These are phyloP conservation scores for Antitype chi DNA, from an alignment of 2,888 invertebrate genomes.

Conservation along the genomic window DNA sequence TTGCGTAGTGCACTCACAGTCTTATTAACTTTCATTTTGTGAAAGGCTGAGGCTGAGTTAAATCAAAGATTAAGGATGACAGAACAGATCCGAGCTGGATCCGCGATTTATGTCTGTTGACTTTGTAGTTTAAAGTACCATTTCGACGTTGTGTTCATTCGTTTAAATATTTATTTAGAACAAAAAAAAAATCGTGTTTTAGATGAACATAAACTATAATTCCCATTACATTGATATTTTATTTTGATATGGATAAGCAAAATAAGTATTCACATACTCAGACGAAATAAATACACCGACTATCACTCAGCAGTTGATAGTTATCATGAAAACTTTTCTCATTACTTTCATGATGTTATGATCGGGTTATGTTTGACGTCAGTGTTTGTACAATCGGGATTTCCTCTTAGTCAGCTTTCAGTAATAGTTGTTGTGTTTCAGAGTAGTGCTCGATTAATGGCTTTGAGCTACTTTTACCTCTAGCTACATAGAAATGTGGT, in stretches of 20 bases:
- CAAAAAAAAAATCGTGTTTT: background rate
- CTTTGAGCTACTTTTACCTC: background rate
- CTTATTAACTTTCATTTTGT: background rate
- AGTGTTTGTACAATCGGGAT: background rate
- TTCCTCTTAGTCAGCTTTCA: constrained; percentile 12
- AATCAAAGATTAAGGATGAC: constrained; percentile 8
- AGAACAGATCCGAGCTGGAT: background rate
- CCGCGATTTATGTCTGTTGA: background rate
- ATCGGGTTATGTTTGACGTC: constrained; percentile 22
- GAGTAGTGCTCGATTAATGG: background rate
- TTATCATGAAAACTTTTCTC: constrained; percentile 3
- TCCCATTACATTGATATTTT: constrained; percentile 27
- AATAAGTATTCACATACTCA: constrained; percentile 11
- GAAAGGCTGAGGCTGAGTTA: background rate
- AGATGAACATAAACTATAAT: background rate
- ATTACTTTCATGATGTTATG: constrained; percentile 10
- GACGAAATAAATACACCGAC: background rate
- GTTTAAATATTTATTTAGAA: constrained; percentile 31
- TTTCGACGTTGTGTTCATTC: background rate
- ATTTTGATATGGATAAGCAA: constrained; percentile 20
- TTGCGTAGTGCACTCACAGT: background rate
- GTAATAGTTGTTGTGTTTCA: background rate
- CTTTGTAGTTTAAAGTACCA: constrained; percentile 1
- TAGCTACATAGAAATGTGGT: constrained; percentile 8
- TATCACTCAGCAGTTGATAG: background rate